Evolutionary conservation across 2,797 vertebrate species (phyloP), one percentile per base, ranked within the genome.

Genomic region (Margarornis squamiger): DNA sequence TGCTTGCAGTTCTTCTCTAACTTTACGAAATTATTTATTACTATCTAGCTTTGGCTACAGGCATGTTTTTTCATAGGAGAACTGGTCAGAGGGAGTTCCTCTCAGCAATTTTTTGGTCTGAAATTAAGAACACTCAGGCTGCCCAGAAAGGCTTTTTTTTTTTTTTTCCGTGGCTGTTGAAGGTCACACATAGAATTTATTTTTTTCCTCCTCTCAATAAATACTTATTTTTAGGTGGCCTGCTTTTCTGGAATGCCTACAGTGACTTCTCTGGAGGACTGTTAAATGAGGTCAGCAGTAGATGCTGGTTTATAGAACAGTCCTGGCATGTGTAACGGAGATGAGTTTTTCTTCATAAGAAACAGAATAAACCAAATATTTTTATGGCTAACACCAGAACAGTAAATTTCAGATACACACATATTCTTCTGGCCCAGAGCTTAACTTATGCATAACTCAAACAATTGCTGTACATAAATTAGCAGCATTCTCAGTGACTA

Each of bases 281-380:
- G 86, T 93, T 95, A 95, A 93, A 96, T 95, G 93, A 96, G 78
- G 70, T 95, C 96, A 94, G 80, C 84, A 93, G 86, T 89, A 76
- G 84, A 75, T 82, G 81, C 74, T 92, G 74, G 61, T 88, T 97
- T 96, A 97, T 91, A 76, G 90, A 76, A 57, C 38, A 49, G 79
- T 38, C 36, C 62, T 95, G 96, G 92, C 86, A 66, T 71, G 24
- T 80, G 79, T 58, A 87, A 36, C 0, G 0, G 49, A 86, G 43
- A 84, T 74, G 51, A 89, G 41, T 61, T 92, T 94, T 92, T 89
- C 86, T 93, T 84, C 78, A 20, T 54, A 30, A 88, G 55, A 80
- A 65, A 80, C 43, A 82, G 78, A 94, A 82, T 87, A 93, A 93
- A 81, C 2, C 57, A 92, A 71, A 24, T 81, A 76, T 86, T 93